These are phyloP conservation scores for Molossus molossus DNA, from an alignment of 2,797 vertebrate genomes.

Conservation along the genomic window DNA sequence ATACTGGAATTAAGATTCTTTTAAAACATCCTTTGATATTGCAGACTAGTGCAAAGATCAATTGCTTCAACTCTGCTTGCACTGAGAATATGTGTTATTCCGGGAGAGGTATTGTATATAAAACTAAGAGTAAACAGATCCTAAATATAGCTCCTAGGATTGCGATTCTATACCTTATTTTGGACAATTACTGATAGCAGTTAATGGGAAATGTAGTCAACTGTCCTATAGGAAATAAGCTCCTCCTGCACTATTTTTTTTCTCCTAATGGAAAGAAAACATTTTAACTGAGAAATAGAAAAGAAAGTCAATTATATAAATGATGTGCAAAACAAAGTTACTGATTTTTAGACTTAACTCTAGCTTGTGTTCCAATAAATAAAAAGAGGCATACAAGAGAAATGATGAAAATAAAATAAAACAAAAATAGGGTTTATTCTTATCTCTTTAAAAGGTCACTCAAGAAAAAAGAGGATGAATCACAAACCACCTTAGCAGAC, in stretches of 20 bases:
- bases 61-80: not conserved
- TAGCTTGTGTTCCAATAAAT: slow-evolving; percentile 47
- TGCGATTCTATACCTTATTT: slow-evolving; percentile 53
- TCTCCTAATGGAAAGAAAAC: slow-evolving; percentile 27
- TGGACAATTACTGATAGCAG: slow-evolving; percentile 14
- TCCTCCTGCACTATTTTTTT: not conserved
- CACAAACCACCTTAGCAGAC: slow-evolving; percentile 53
- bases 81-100: slow-evolving; percentile 11
- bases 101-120: not conserved
- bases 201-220: slow-evolving; percentile 66
- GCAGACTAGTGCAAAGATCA: not conserved
- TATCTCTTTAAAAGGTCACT: slow-evolving; percentile 61
- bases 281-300: slow-evolving; percentile 63
- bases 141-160: slow-evolving; percentile 13
- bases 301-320: slow-evolving; percentile 57
- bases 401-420: slow-evolving; percentile 39
- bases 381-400: not conserved
- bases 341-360: slow-evolving; percentile 63
- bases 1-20: slow-evolving; percentile 17
- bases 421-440: slow-evolving; percentile 47
- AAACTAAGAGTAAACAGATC: slow-evolving; percentile 46
- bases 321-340: slow-evolving; percentile 43
- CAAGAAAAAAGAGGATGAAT: slow-evolving; percentile 68
- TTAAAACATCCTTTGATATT: not conserved
- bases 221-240: slow-evolving; percentile 52